Conservation (phyloP, 2,888 invertebrate genomes). For the Priocnemis perturbator region DNA sequence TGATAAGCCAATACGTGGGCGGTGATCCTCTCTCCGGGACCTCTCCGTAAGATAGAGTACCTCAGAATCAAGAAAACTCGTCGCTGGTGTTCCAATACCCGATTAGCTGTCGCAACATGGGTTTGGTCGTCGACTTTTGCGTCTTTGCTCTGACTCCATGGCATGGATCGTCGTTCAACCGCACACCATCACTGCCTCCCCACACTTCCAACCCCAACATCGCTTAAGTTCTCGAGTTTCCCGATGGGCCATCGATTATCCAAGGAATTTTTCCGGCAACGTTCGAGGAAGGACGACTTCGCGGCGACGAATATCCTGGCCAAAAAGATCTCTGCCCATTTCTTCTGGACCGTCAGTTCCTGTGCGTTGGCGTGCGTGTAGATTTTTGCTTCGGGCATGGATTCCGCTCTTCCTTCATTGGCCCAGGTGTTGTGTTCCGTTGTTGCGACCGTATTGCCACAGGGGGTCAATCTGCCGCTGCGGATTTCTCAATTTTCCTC, state of each 20-base stretch:
- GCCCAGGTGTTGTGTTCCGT: background rate
- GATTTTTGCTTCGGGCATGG: slow-evolving; percentile 20
- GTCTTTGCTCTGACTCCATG: slow-evolving; percentile 5
- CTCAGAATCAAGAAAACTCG: slow-evolving; percentile 14
- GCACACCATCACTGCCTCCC: slow-evolving; percentile 17
- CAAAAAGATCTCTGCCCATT: too few species aligned
- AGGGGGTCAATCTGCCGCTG: background rate
- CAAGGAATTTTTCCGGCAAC: too few species aligned
- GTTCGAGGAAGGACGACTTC: too few species aligned
- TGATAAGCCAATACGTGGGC: slow-evolving; percentile 32
- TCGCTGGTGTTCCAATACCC: slow-evolving; percentile 26
- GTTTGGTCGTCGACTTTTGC: slow-evolving; percentile 8
- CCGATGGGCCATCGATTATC: too few species aligned
- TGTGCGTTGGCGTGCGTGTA: too few species aligned
- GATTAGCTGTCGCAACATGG: background rate
- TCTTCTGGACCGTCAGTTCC: too few species aligned
- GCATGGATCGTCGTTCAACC: slow-evolving; percentile 27
- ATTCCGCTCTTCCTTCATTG: slow-evolving; percentile 16
- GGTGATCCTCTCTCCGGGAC: slow-evolving; percentile 22
- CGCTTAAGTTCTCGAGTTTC: slow-evolving; percentile 34
- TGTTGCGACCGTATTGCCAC: slow-evolving; percentile 1
- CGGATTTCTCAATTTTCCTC: slow-evolving; percentile 26
- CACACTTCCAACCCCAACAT: slow-evolving; percentile 27
- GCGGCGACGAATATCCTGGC: too few species aligned
- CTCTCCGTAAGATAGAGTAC: slow-evolving; percentile 24